Conservation (phyloP, 2,113 vertebrate species). For the Pterocles orientalis region DNA sequence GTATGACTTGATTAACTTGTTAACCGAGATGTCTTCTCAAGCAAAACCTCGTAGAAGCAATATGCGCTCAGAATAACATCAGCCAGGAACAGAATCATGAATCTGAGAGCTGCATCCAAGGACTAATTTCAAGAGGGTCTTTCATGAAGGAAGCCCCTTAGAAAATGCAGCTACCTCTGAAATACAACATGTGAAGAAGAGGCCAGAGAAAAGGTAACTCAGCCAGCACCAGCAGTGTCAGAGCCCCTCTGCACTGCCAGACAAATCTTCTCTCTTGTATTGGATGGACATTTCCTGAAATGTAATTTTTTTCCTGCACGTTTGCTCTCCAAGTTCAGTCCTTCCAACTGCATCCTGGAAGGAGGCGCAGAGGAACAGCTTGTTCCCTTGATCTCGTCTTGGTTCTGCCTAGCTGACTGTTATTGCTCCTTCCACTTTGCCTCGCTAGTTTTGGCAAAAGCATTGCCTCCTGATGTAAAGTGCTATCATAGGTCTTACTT, state of each 20-base stretch:
- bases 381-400: not conserved
- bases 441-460: not conserved
- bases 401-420: not conserved
- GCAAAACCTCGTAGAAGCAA: not conserved
- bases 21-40: not conserved
- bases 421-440: not conserved
- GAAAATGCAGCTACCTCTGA: not conserved
- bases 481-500: not conserved
- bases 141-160: not conserved
- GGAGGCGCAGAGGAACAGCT: not conserved
- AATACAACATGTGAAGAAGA: not conserved
- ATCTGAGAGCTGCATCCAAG: not conserved
- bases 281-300: not conserved
- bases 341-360: not conserved
- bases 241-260: not conserved
- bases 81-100: not conserved
- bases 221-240: not conserved
- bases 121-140: not conserved
- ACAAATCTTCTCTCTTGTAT: not conserved
- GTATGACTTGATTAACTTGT: conserved; percentile 1
- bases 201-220: not conserved
- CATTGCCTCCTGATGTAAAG: not conserved
- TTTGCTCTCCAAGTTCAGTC: not conserved
- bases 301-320: not conserved
- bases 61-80: not conserved